Conservation (phyloP, 2,113 vertebrate species). For the Antennarius striatus region DNA sequence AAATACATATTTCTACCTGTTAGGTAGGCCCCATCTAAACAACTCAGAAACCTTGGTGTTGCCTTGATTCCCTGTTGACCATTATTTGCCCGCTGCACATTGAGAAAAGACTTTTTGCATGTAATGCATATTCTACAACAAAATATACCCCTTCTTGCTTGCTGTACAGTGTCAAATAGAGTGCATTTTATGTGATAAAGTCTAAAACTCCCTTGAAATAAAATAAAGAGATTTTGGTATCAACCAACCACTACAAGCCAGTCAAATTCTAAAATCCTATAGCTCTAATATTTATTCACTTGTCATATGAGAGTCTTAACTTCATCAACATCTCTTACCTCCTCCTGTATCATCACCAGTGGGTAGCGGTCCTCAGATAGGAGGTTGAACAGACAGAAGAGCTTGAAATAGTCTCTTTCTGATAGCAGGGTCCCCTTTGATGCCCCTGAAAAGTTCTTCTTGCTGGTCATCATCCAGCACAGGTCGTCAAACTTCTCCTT, state of each 20-base stretch:
- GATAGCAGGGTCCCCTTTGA: slow-evolving; percentile 59
- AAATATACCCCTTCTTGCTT: background rate
- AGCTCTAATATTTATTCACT: background rate
- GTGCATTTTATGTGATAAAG: background rate
- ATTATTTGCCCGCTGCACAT: background rate
- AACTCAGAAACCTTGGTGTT: background rate
- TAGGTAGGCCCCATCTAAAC: background rate
- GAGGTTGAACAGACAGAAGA: slow-evolving; percentile 84
- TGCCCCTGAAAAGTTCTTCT: slow-evolving; percentile 77
- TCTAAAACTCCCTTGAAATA: background rate
- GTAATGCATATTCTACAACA: no score
- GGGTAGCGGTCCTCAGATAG: slow-evolving; percentile 83
- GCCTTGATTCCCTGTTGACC: background rate
- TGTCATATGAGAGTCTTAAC: background rate
- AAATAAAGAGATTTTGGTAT: no score
- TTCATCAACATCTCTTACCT: slow-evolving; percentile 62
- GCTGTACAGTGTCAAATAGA: background rate
- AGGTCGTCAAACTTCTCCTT: slow-evolving; percentile 83
- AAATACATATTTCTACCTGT: background rate
- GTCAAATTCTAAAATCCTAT: background rate
- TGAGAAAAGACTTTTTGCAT: background rate
- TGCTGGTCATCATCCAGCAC: slow-evolving; percentile 84
- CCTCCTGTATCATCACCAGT: slow-evolving; percentile 79
- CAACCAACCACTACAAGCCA: background rate
- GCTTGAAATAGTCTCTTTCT: slow-evolving; percentile 78